Evolutionary conservation across 2,113 vertebrate species (phyloP), one percentile per base, ranked within the genome.

Genomic region (Takifugu flavidus): DNA sequence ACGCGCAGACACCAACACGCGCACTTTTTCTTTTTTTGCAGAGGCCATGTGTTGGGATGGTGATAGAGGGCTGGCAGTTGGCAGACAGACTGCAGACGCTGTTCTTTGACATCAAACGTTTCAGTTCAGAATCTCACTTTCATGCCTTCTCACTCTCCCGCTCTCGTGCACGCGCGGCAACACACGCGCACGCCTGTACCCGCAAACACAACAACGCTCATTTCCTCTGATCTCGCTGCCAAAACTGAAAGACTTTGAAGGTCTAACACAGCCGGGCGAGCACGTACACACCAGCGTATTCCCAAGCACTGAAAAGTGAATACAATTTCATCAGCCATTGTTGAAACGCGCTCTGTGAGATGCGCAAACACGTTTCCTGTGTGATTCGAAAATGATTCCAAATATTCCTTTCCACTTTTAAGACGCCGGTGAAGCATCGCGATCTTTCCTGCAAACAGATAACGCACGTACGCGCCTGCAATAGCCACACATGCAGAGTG

Each of bases 71-170:
- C 58, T 87, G 83, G 77, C 82, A 82, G 84, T 86, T 87, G 83
- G 82, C 83, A 88, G 86, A 86, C 85, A 85, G 79, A 85, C 85
- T 82, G 85, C 82, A 85, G 83, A 86, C 80, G 79, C 82, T 86
- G 83, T 87, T 88, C 82, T 83, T 78, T 82, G 70, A 89, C 88
- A 86, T 87, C 83, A 89, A 89, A 89, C 82, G 78, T 89, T 79
- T 89, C 78, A 46, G 75, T 83, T 80, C 80, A 75, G 80, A 87
- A 80, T 83, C 80, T 78, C 79, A 78, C 83, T 86, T 87, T 86
- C 84, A 86, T 85, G 84, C 82, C 70, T 78, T 46, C 67, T 67
- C 75, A 64, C 72, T 63, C 68, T 67, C 59, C 61, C 67, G 54
- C 13, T 69, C 53, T 39, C 44, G 44, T 50, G 54, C 50, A 25